Conservation (phyloP, 1,140 invertebrate genomes). For the Panagrolaimus sp. region DNA sequence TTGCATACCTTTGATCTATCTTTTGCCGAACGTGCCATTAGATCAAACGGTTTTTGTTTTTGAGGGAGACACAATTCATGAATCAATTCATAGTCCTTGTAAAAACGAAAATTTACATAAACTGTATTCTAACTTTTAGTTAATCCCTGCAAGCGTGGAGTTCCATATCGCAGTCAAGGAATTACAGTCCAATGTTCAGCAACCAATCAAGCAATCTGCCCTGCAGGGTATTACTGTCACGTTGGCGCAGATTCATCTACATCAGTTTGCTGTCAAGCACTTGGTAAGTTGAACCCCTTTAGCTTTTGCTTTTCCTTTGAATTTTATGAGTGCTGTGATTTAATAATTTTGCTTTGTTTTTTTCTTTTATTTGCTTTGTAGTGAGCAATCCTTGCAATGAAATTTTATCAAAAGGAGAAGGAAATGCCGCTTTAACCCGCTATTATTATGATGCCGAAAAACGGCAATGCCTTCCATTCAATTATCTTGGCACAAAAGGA, state of each 20-base stretch:
- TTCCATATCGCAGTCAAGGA: slow-evolving; percentile 47
- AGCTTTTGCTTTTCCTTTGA: slow-evolving; percentile 13
- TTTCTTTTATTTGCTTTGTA: slow-evolving; percentile 26
- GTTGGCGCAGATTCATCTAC: slow-evolving; percentile 52
- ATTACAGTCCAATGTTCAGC: slow-evolving; percentile 54
- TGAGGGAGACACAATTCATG: no score
- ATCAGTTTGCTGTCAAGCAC: slow-evolving; percentile 55
- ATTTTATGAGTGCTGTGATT: not conserved
- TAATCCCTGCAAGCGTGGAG: slow-evolving; percentile 51
- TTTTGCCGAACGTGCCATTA: no score
- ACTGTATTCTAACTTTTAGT: slow-evolving; percentile 41
- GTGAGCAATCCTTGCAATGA: slow-evolving; percentile 32
- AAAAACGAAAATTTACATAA: slow-evolving; percentile 16
- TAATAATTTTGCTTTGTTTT: not conserved
- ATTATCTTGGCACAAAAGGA: slow-evolving; percentile 44
- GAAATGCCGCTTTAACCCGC: slow-evolving; percentile 24
- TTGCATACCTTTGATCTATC: no score
- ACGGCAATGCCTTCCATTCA: slow-evolving; percentile 40
- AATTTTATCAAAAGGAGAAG: slow-evolving; percentile 30
- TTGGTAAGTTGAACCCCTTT: slow-evolving; percentile 44
- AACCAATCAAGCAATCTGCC: slow-evolving; percentile 42
- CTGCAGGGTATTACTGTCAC: slow-evolving; percentile 55
- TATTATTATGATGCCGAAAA: slow-evolving; percentile 40
- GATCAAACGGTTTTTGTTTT: no score
- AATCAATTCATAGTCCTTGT: not conserved